Evolutionary conservation across 2,797 vertebrate species (phyloP), one percentile per base, ranked within the genome.

Genomic region (Danio albolineatus): DNA sequence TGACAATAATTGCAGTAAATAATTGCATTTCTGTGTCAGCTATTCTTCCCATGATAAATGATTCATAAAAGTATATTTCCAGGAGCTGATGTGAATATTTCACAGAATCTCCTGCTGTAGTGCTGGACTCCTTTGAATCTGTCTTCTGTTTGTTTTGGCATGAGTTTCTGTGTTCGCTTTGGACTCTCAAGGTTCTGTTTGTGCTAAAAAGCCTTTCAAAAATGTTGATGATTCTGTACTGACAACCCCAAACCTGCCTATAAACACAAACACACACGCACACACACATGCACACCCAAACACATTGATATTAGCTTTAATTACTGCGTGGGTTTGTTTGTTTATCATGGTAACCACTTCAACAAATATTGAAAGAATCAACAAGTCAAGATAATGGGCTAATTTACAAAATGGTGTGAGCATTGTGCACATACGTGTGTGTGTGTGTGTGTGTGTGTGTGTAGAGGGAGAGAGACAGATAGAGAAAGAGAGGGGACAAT

Each of bases 321-420:
- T 79, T 51, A 72, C 67, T 51, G 76, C 6, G 65, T 60, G 76
- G 76, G 76, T 48, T 69, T 78, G 76, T 78, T 72, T 72, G 67
- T 79, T 79, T 79, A 72, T 71, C 66, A 71, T 54, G 57, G 38
- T 79, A 72, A 79, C 67, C 66, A 72, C 77, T 79, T 72, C 44
- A 72, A 70, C 67, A 71, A 62, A 72, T 71, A 79, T 62, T 79
- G 77, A 79, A 71, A 57, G 67, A 79, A 79, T 79, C 66, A 79
- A 79, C 66, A 79, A 71, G 57, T 71, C 66, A 79, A 79, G 67
- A 79, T 79, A 79, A 79, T 72, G 67, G 77, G 77, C 67, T 79
- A 71, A 79, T 79, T 79, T 79, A 51, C 77, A 53, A 79, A 64
- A 79, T 79, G 66, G 77, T 43, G 57, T 62, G 46, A 51, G 46